Evolutionary conservation across 2,888 invertebrate species (phyloP), one percentile per base, ranked within the genome.

Genomic region (Bombylius discolor): DNA sequence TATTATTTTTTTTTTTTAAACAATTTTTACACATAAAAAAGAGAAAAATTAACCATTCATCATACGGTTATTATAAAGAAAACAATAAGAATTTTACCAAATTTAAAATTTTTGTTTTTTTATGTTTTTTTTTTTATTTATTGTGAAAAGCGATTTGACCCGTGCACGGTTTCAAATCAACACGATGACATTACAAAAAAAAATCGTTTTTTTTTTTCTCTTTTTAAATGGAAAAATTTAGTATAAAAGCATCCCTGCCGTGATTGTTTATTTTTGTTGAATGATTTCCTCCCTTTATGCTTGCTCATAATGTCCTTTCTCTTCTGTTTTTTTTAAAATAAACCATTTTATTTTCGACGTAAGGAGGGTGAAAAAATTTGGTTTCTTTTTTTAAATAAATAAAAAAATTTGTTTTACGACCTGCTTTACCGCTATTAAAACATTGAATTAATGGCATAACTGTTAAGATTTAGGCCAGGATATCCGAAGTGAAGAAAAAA

Each of bases 261-360:
- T 58, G 58, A 61, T 59, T 61, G 51, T 56, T 58, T 57, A 55
- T 61, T 61, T 62, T 61, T 62, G 55, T 56, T 54, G 53, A 57
- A 51, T 59, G 61, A 61, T 62, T 60, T 62, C 54, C 58, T 58
- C 48, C 55, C 57, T 60, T 62, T 62, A 58, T 59, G 59, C 50
- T 58, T 58, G 51, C 8, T 42, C 57, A 57, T 60, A 60, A 61
- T 61, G 57, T 59, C 59, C 57, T 49, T 59, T 57, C 52, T 59
- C 14, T 8, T 31, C 11, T 11, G 5, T 7, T 42, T 42, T 42
- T 42, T 42, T 42, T 11, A 5, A 42, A 42, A 42, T 11, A 42
- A 42, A 42, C 23, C 23, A 23, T 11, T 42, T 42, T 42, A 11
- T 42, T 42, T 42, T 42, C 39, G 34, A 36, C 23, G 23, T 23